phyloP scores from a whole-genome alignment of 2,888 invertebrate genomes.

The Dascillus cervinus region DNA sequence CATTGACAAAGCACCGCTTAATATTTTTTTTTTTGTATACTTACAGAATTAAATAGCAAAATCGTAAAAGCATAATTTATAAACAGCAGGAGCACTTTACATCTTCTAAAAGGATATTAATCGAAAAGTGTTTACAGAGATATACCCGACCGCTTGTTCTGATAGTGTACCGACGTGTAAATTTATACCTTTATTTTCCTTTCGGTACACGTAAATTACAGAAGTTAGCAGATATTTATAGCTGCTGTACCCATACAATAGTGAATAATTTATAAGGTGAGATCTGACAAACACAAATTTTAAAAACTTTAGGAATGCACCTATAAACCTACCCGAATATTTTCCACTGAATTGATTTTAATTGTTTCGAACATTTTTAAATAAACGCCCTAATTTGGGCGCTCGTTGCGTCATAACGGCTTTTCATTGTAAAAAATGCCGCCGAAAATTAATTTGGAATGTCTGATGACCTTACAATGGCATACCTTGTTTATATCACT shows the following conservation, averaged over 20 bases:
- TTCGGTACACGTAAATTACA: slow-evolving; percentile 34
- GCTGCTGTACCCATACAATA: slow-evolving; percentile 35
- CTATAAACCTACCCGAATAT: slow-evolving; percentile 35
- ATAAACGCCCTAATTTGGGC: too few species aligned
- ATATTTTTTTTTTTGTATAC: too few species aligned
- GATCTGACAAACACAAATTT: slow-evolving; percentile 42
- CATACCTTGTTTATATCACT: too few species aligned
- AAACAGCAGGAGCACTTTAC: not conserved
- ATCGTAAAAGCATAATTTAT: not conserved
- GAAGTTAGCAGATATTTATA: slow-evolving; percentile 38
- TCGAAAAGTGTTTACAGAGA: too few species aligned
- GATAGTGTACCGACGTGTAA: slow-evolving; percentile 8
- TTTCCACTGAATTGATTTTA: slow-evolving; percentile 9
- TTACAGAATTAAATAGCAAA: too few species aligned
- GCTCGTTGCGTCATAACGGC: too few species aligned
- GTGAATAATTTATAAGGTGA: slow-evolving; percentile 43
- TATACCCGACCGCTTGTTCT: not conserved
- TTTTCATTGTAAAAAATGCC: too few species aligned
- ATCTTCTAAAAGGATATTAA: not conserved
- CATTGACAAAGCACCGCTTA: too few species aligned
- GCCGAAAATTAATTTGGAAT: too few species aligned
- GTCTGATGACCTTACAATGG: too few species aligned
- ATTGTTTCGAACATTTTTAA: too few species aligned
- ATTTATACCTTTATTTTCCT: slow-evolving; percentile 17
- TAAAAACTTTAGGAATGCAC: slow-evolving; percentile 38